A percentile compares a stretch with the other conserved stretches of the same genome.
phyloP scores from a whole-genome alignment of 2,797 vertebrate species.

The Scolopax rusticola region DNA sequence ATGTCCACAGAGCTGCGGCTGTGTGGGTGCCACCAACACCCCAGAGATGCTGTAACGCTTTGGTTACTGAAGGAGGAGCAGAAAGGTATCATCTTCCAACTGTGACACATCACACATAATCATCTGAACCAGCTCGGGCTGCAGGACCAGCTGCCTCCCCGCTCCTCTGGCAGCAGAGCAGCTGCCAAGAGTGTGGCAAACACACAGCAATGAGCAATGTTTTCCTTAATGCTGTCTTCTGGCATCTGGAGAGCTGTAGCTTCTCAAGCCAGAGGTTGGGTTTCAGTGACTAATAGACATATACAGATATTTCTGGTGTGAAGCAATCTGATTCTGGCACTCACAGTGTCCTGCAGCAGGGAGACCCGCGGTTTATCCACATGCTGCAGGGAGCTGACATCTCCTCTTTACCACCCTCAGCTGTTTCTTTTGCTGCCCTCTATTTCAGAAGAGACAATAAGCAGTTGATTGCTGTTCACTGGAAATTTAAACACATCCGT shows the following conservation, averaged over 20 bases:
- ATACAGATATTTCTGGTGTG: not conserved
- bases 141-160: not conserved
- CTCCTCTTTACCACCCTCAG: not conserved
- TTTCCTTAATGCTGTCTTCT: not conserved
- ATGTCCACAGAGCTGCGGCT: not conserved
- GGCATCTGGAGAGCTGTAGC: rapidly evolving
- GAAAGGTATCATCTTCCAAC: not conserved
- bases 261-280: not conserved
- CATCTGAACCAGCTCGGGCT: not conserved
- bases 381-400: not conserved
- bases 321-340: not conserved
- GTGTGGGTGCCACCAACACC: not conserved
- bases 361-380: not conserved
- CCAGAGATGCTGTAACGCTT: not conserved
- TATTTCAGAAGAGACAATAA: not conserved
- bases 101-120: rapidly evolving
- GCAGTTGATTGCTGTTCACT: not conserved
- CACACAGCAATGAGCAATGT: not conserved
- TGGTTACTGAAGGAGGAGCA: not conserved
- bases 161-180: not conserved
- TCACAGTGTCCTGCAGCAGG: not conserved
- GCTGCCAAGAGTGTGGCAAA: not conserved
- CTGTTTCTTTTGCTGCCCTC: not conserved
- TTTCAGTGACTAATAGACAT: not conserved
- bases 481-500: not conserved